Evolutionary conservation across 2,797 vertebrate species (phyloP).

Genomic region (Trachurus trachurus): DNA sequence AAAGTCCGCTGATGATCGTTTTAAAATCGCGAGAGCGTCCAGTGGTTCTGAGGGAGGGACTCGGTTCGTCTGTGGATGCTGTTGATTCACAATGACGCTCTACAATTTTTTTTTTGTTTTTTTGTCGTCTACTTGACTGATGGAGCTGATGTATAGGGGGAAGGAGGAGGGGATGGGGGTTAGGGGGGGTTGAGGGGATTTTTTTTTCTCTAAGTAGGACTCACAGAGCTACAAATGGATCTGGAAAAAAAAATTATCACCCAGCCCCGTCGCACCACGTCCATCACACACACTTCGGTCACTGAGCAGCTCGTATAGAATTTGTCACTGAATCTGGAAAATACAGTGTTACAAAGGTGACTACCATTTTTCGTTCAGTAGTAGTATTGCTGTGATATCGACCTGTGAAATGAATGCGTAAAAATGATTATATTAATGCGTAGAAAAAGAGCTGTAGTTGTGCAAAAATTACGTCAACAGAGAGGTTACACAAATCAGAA

Average conservation of each 20-base stretch:
- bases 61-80: slow-evolving; percentile 59
- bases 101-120: not conserved
- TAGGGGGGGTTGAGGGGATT: no score
- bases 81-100: slow-evolving; percentile 32
- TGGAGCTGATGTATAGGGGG: no score
- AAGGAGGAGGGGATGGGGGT: no score
- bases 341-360: not conserved
- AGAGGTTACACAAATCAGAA: not conserved
- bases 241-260: not conserved
- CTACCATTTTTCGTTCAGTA: slow-evolving; percentile 16
- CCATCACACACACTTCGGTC: not conserved
- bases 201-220: no score
- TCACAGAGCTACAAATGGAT: no score
- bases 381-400: slow-evolving; percentile 4
- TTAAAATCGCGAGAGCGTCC: not conserved
- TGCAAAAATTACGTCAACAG: not conserved
- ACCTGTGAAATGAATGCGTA: not conserved
- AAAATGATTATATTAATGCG: no score
- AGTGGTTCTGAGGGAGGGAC: slow-evolving; percentile 59
- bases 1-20: slow-evolving; percentile 50
- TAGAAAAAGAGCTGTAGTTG: not conserved
- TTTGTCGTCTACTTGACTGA: not conserved
- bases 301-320: not conserved
- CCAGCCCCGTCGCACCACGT: not conserved
- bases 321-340: not conserved